A percentile compares a stretch with the other conserved stretches of the same genome.
Conservation (phyloP, 2,797 vertebrate species). For the Pteronotus mesoamericanus region DNA sequence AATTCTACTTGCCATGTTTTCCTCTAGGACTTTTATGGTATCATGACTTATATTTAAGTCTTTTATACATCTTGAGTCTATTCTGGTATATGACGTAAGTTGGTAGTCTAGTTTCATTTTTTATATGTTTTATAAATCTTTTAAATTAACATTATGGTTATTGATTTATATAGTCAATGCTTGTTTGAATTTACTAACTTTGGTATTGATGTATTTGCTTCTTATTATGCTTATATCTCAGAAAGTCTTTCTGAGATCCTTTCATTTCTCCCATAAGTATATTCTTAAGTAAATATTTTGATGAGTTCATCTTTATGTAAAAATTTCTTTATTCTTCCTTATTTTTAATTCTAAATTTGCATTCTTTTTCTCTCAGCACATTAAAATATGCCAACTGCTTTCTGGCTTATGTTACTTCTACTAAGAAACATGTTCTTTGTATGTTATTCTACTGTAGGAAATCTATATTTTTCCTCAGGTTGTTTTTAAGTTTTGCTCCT, state of each 20-base stretch:
- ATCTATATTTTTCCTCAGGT: not conserved
- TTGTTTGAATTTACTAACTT: not conserved
- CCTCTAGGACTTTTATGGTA: no score
- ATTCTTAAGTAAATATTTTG: not conserved
- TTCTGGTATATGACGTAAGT: no score
- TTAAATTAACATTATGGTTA: not conserved
- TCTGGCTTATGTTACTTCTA: not conserved
- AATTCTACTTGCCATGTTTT: no score
- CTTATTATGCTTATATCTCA: not conserved
- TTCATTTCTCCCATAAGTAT: not conserved
- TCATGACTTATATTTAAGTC: no score
- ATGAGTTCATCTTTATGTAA: not conserved
- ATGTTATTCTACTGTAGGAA: not conserved
- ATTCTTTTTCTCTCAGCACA: not conserved
- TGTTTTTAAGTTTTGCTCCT: not conserved
- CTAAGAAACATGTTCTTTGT: not conserved
- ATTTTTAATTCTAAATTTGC: constrained; percentile 19
- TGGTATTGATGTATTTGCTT: not conserved
- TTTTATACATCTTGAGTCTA: no score
- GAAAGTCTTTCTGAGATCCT: not conserved
- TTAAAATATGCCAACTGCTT: not conserved
- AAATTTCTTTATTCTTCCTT: not conserved
- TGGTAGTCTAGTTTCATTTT: no score
- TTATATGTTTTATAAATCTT: not conserved
- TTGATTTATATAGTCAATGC: not conserved